Base-by-base conservation (phyloP, 2,888 invertebrate species). In the Diplazon laetatorius region DNA sequence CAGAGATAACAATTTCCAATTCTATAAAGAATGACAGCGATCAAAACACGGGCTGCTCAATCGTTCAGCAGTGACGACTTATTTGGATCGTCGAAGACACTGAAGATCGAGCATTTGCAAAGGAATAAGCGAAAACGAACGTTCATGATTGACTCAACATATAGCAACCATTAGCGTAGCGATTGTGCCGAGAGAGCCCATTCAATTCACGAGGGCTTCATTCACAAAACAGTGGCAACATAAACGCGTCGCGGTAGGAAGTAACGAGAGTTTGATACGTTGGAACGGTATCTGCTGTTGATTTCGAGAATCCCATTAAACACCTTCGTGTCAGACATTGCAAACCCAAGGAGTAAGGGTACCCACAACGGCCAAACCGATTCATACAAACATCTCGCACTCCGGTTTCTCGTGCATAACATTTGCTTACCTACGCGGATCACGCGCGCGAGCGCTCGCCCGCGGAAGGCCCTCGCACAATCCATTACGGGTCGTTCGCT, bases 381-480 rank as follows among this genome's bases (percentile, higher is more conserved):
- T 57, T 55, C 70, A 57, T 16, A 63, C 52, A 22, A 55, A 20
- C 16, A 42, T 16, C 50, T 39, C 44, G 48, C 59, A 16, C 69
- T 62, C 62, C 62, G 57, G 6, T 6, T 9, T 30, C 55, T 66
- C 62, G 77, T 68, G 70, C 73, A 78, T 73, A 80, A 81, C 76
- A 78, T 66, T 71, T 48, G 63, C 65, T 79, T 71, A 73, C 70
- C 55, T 76, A 59, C 68, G 65, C 71, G 68, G 62, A 39, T 62
- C 59, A 16, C 69, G 74, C 60, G 68, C 73, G 4, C 30, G 68
- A 69, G 71, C 59, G 18, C 69, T 71, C 60, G 68, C 73, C 30
- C 30, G 68, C 73, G 71, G 60, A 76, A 81, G 82, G 78, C 76
- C 72, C 75, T 78, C 76, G 78, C 78, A n/a, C n/a, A 76, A 80